Conservation (phyloP, 2,888 invertebrate genomes). For the Eurytoma californica region DNA sequence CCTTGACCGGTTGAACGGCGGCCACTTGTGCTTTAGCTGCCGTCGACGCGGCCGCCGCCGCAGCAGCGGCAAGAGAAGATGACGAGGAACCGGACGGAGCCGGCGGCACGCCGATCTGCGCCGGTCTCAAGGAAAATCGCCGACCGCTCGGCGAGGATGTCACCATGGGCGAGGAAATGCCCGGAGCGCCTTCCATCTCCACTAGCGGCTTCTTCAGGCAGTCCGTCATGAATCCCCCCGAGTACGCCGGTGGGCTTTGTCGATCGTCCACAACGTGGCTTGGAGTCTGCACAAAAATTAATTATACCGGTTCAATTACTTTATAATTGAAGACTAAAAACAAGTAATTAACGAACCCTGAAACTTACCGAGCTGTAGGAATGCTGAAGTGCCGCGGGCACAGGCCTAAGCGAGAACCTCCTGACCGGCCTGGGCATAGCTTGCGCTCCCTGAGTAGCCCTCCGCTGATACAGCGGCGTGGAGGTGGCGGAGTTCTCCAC, state of each 20-base stretch:
- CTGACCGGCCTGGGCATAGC: constrained; percentile 60
- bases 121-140: constrained; percentile 68
- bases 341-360: not conserved
- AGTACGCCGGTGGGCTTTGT: constrained; percentile 59
- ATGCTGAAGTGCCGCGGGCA: constrained; percentile 44
- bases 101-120: constrained; percentile 61
- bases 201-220: constrained; percentile 69
- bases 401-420: constrained; percentile 71
- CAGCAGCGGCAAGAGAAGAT: not conserved
- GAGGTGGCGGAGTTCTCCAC: constrained; percentile 60
- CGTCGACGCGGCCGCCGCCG: not conserved
- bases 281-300: constrained; percentile 44
- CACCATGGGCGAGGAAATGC: constrained; percentile 66
- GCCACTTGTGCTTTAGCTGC: not conserved
- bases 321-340: not conserved
- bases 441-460: constrained; percentile 63
- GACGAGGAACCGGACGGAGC: constrained; percentile 19
- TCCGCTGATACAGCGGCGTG: constrained; percentile 62
- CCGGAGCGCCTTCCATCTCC: constrained; percentile 66
- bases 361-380: constrained; percentile 45
- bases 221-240: constrained; percentile 65
- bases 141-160: constrained; percentile 53
- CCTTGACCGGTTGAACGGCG: constrained; percentile 13
- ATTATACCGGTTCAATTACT: not conserved
- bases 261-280: constrained; percentile 57